Conservation (phyloP, 2,888 invertebrate genomes). For the Temnothorax unifasciatus region DNA sequence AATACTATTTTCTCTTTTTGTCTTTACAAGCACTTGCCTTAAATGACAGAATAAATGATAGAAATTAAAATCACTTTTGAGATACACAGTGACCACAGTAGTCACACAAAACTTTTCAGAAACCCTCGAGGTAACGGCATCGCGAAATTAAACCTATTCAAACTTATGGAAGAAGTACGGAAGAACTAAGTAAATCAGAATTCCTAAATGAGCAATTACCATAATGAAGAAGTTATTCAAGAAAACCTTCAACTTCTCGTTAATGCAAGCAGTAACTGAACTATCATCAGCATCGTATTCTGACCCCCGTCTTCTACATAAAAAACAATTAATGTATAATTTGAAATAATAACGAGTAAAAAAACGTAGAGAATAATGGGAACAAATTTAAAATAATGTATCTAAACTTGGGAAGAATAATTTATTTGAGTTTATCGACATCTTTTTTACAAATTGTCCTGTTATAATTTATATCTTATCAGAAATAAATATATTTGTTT, state of each 20-base stretch:
- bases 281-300: conserved; percentile 17
- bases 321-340: conserved; percentile 6
- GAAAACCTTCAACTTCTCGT: conserved; percentile 38
- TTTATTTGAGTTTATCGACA: conserved; percentile 1
- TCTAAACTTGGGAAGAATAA: not conserved
- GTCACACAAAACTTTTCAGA: conserved; percentile 43
- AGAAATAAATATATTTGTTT: not conserved
- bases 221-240: conserved; percentile 54
- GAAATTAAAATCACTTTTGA: conserved; percentile 31
- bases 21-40: not conserved
- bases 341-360: not conserved
- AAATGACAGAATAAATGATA: conserved; percentile 13
- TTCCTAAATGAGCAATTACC: conserved; percentile 51
- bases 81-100: conserved; percentile 15
- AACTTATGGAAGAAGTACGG: conserved; percentile 35
- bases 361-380: not conserved
- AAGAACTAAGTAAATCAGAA: conserved; percentile 50
- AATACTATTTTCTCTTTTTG: not conserved
- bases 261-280: conserved; percentile 37
- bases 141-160: conserved; percentile 35
- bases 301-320: not conserved
- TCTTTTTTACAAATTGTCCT: not conserved
- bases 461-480: not conserved
- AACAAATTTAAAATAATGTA: not conserved
- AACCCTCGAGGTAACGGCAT: conserved; percentile 30